Conservation (phyloP, 92 coral and sea anemone genomes). For the Actinostola sp. region DNA sequence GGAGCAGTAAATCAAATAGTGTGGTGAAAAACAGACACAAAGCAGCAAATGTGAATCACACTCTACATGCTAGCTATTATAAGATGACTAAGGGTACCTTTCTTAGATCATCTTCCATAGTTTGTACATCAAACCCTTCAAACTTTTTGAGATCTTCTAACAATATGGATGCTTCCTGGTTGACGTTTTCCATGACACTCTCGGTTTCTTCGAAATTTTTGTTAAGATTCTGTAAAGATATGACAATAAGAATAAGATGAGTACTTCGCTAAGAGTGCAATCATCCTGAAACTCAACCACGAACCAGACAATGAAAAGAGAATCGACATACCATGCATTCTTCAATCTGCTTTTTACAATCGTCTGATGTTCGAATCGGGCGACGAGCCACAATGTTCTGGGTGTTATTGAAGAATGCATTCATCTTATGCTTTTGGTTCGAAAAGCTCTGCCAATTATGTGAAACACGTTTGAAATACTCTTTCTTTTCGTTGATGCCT, state of each 20-base stretch:
- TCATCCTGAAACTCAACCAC: background rate
- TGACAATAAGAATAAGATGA: background rate
- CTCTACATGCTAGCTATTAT: no score
- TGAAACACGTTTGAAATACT: slow-evolving; percentile 80
- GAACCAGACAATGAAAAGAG: background rate
- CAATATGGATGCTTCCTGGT: slow-evolving; percentile 73
- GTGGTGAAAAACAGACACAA: no score
- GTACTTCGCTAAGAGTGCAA: background rate
- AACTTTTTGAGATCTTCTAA: slow-evolving; percentile 76
- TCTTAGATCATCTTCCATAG: slow-evolving; percentile 79
- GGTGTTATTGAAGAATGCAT: slow-evolving; percentile 84
- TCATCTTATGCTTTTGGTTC: slow-evolving; percentile 85
- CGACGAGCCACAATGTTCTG: slow-evolving; percentile 77
- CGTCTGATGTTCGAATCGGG: slow-evolving; percentile 70
- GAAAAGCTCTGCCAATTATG: slow-evolving; percentile 86
- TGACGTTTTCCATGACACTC: slow-evolving; percentile 71
- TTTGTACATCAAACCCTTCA: slow-evolving; percentile 83
- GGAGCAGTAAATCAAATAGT: no score
- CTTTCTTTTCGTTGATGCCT: slow-evolving; percentile 78
- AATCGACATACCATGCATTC: slow-evolving; percentile 71
- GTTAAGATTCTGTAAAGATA: slow-evolving; percentile 53
- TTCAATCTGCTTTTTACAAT: slow-evolving; percentile 85
- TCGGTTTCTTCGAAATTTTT: slow-evolving; percentile 70
- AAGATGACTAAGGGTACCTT: no score
- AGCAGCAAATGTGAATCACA: no score